phyloP scores from a whole-genome alignment of 2,113 vertebrate genomes.

The Spea multiplicata region DNA sequence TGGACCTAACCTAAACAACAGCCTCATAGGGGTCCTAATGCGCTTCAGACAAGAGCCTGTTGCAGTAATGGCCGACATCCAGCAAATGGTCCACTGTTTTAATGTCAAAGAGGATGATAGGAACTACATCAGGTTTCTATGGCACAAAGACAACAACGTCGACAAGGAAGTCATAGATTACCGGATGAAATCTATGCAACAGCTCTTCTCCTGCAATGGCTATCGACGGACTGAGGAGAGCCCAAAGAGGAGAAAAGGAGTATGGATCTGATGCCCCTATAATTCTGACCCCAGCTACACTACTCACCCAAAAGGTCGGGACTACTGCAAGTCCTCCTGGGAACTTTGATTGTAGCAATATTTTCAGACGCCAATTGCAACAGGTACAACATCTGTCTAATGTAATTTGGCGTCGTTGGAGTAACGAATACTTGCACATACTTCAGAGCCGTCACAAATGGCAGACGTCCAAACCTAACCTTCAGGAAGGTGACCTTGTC shows the following conservation, averaged over 20 bases:
- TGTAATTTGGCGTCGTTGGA: too few relatives aligned
- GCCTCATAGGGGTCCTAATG: constrained; percentile 5
- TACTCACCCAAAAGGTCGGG: too few relatives aligned
- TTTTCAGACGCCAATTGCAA: too few relatives aligned
- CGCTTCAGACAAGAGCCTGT: constrained; percentile 16
- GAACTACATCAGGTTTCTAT: background rate
- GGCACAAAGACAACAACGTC: background rate
- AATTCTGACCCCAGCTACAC: too few relatives aligned
- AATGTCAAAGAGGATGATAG: background rate
- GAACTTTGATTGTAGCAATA: too few relatives aligned
- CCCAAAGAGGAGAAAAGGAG: background rate
- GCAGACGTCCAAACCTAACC: too few relatives aligned
- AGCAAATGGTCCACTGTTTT: constrained; percentile 8
- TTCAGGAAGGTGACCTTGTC: too few relatives aligned
- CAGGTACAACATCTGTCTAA: too few relatives aligned
- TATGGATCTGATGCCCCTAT: constrained; percentile 6
- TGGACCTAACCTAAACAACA: constrained; percentile 20
- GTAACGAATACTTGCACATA: too few relatives aligned
- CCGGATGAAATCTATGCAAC: background rate
- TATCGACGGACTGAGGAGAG: background rate
- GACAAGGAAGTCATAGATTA: background rate
- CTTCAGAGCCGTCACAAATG: too few relatives aligned
- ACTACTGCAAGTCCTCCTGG: too few relatives aligned
- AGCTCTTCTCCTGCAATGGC: background rate
- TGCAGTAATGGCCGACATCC: constrained; percentile 6